Percentiles rank a stretch among this genome's conserved stretches.
phyloP scores from a whole-genome alignment of 1,140 invertebrate species.

The Drosophila pachea region DNA sequence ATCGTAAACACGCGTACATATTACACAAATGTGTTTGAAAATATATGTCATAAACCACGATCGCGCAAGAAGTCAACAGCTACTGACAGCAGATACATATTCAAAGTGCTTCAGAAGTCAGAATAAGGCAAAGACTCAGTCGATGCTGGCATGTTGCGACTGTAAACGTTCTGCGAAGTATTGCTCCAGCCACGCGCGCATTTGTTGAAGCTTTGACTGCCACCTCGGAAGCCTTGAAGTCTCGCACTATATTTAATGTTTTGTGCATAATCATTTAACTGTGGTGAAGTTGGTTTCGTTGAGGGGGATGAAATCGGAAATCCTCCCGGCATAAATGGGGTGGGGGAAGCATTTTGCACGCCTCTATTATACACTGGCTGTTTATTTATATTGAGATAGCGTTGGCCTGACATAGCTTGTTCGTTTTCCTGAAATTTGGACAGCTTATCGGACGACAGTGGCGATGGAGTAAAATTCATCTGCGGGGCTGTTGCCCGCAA shows the following conservation, averaged over 20 bases:
- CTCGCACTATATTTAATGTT: background rate
- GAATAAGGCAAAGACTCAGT: conserved; percentile 52
- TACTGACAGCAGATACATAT: background rate
- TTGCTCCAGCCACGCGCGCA: conserved; percentile 87
- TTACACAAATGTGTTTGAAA: conserved; percentile 2
- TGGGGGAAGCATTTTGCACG: conserved; percentile 52
- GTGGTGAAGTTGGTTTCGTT: background rate
- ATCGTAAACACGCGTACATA: conserved; percentile 4
- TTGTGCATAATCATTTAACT: background rate
- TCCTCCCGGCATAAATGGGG: conserved; percentile 35
- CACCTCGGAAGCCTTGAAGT: background rate
- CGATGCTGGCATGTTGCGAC: background rate
- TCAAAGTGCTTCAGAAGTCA: conserved; percentile 49
- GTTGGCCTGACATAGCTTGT: conserved; percentile 20
- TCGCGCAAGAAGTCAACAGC: conserved; percentile 10
- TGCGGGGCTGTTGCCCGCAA: conserved; percentile 21
- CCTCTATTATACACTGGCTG: conserved; percentile 6
- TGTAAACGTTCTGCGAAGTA: conserved; percentile 1
- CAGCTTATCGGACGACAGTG: conserved; percentile 65
- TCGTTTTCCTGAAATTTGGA: conserved; percentile 60
- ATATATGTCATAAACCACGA: conserved; percentile 45
- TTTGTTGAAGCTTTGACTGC: conserved; percentile 86
- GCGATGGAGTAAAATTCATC: conserved; percentile 66
- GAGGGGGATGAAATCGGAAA: conserved; percentile 29
- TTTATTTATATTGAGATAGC: conserved; percentile 25